These are phyloP conservation scores for Chrysolina haemoptera DNA, from an alignment of 2,888 invertebrate species.

Conservation along the genomic window DNA sequence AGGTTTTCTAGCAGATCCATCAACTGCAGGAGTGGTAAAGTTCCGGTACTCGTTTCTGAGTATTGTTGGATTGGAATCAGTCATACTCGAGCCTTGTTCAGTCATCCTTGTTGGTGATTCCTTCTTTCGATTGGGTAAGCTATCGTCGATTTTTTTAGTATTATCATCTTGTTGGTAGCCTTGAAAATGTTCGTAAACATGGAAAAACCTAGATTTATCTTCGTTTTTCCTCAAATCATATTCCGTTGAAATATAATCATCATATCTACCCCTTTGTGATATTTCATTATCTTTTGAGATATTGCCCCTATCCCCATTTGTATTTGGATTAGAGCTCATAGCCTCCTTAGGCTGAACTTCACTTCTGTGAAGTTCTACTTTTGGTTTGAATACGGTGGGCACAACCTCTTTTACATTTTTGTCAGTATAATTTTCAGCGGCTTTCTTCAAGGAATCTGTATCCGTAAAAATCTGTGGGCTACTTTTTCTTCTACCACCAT, in stretches of 20 bases:
- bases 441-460: constrained; percentile 62
- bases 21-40: not conserved
- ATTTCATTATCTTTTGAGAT: too few species aligned
- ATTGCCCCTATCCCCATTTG: not conserved
- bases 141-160: not conserved
- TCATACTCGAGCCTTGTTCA: not conserved
- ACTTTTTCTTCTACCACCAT: constrained; percentile 69
- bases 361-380: not conserved
- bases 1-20: not conserved
- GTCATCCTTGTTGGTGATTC: constrained; percentile 6
- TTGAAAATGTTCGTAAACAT: not conserved
- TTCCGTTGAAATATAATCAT: not conserved
- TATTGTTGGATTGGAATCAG: not conserved
- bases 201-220: not conserved
- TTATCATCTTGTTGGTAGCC: not conserved
- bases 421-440: constrained; percentile 52
- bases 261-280: not conserved
- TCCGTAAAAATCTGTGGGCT: constrained; percentile 54
- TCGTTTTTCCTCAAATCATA: not conserved
- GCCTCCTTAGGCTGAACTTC: not conserved
- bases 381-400: not conserved
- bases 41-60: not conserved
- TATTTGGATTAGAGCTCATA: not conserved
- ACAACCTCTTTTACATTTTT: not conserved
- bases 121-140: not conserved